Evolutionary conservation across 2,113 vertebrate species (phyloP).

Genomic region (Notarius lentiginosus): DNA sequence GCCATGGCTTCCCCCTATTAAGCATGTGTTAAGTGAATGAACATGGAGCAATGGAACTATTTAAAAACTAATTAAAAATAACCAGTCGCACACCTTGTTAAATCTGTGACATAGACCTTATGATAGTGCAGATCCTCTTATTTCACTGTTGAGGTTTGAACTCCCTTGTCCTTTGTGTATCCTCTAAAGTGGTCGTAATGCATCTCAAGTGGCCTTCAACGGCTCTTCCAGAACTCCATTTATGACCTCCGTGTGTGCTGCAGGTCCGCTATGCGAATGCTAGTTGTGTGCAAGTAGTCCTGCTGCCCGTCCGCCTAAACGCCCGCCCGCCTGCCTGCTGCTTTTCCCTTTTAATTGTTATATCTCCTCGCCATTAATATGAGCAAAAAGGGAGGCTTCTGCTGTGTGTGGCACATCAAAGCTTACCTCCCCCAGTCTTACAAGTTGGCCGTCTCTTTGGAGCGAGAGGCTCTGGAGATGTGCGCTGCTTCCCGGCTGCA

Average conservation of each 20-base stretch:
- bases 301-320: slow-evolving; percentile 30
- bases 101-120: background rate
- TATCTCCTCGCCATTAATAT: slow-evolving; percentile 69
- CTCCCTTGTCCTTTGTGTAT: background rate
- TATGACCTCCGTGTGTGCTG: slow-evolving; percentile 28
- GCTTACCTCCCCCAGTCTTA: slow-evolving; percentile 71
- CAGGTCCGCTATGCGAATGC: slow-evolving; percentile 43
- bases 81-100: background rate
- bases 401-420: slow-evolving; percentile 73
- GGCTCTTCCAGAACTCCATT: slow-evolving; percentile 24
- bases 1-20: background rate
- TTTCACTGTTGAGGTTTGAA: background rate
- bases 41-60: too few species aligned
- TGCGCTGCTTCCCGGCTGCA: slow-evolving; percentile 63
- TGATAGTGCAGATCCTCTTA: background rate
- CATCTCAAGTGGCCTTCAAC: slow-evolving; percentile 15
- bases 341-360: slow-evolving; percentile 72
- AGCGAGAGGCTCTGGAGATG: slow-evolving; percentile 65
- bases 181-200: slow-evolving; percentile 14
- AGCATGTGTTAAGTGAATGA: background rate
- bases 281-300: slow-evolving; percentile 12
- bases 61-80: background rate
- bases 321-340: slow-evolving; percentile 49
- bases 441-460: slow-evolving; percentile 75
- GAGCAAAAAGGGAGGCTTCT: slow-evolving; percentile 69